phyloP scores from a whole-genome alignment of 2,888 invertebrate species.

The Pyrochroa serraticornis region DNA sequence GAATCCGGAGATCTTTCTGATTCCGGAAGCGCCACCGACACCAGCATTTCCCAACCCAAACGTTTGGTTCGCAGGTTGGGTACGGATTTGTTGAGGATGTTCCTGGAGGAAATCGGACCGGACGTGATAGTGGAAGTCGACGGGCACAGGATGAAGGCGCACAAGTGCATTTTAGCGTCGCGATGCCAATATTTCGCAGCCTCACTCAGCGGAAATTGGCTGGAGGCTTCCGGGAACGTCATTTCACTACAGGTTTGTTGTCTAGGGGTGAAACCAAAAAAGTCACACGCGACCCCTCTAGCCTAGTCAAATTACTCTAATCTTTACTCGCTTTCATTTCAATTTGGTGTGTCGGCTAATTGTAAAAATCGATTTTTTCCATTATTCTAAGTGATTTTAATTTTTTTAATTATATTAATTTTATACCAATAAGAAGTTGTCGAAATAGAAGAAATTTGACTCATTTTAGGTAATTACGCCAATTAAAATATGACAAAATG shows the following conservation, averaged over 20 bases:
- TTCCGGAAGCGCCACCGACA: conserved; percentile 42
- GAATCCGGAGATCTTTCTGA: conserved; percentile 48
- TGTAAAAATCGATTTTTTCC: too few species aligned
- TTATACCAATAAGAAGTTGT: too few species aligned
- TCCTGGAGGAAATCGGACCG: conserved; percentile 87
- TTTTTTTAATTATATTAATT: too few species aligned
- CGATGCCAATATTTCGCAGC: conserved; percentile 93
- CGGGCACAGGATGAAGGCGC: conserved; percentile 83
- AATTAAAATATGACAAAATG: too few species aligned
- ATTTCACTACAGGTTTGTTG: conserved; percentile 81
- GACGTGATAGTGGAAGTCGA: conserved; percentile 87
- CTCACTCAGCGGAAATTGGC: conserved; percentile 85
- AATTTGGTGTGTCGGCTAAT: too few species aligned
- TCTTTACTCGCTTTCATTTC: too few species aligned
- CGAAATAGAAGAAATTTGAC: too few species aligned
- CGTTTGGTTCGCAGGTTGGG: conserved; percentile 66
- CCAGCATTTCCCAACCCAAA: conserved; percentile 60
- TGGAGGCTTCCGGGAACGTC: conserved; percentile 79
- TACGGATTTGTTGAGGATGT: conserved; percentile 88
- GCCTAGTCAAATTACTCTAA: too few species aligned
- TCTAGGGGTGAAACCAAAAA: background rate
- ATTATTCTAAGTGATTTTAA: too few species aligned
- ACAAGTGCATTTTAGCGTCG: conserved; percentile 90
- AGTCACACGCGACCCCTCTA: background rate
- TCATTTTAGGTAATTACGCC: too few species aligned